Percentiles rank a stretch among this genome's conserved stretches.
Evolutionary conservation across 2,113 vertebrate genomes (phyloP).

Genomic region (Brienomyrus longianalis): DNA sequence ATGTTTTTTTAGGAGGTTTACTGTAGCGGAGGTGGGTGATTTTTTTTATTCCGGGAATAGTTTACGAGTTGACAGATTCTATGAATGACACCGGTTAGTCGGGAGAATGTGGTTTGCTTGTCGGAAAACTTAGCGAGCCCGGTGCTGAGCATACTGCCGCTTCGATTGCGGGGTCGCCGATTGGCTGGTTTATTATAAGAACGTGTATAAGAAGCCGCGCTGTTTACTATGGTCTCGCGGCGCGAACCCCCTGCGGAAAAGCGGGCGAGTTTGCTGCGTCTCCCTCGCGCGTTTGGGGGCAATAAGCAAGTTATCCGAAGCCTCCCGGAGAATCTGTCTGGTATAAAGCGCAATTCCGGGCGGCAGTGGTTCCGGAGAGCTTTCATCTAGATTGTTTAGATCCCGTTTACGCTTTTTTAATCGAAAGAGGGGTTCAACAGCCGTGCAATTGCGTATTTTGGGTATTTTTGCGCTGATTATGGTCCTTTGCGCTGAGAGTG

Average conservation of each 20-base stretch:
- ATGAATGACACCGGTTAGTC: background rate
- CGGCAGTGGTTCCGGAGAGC: background rate
- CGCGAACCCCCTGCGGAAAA: background rate
- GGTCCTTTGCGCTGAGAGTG: background rate
- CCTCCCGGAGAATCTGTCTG: background rate
- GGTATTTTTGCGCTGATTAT: background rate
- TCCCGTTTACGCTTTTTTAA: background rate
- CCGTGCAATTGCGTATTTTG: background rate
- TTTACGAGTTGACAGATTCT: background rate
- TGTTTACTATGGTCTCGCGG: background rate
- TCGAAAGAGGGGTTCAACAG: background rate
- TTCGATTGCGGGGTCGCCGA: background rate
- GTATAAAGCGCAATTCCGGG: background rate
- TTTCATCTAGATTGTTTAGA: background rate
- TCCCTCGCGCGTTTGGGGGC: background rate
- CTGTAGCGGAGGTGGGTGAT: background rate
- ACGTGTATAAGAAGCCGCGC: too few relatives aligned
- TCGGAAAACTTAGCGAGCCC: background rate
- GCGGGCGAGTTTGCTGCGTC: background rate
- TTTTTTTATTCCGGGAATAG: background rate
- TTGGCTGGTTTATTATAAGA: constrained; percentile 4
- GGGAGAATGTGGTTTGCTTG: background rate
- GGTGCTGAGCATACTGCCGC: background rate
- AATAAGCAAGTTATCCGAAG: background rate
- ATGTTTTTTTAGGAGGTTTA: background rate